Base-by-base conservation (phyloP, 2,888 invertebrate genomes). In the Lamproptera curius region DNA sequence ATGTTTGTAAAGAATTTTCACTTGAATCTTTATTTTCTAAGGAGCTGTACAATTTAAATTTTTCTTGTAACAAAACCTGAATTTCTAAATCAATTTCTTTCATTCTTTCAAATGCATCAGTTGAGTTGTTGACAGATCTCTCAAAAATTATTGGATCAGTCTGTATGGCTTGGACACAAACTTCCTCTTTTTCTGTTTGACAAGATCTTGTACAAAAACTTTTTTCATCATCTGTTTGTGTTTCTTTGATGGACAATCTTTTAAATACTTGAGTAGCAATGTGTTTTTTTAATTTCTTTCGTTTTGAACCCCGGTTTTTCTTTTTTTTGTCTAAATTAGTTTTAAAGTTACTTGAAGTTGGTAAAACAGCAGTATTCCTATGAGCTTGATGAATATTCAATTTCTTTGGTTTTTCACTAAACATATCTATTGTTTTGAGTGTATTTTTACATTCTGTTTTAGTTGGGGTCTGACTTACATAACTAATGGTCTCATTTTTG, bases 81-180 rank as follows among this genome's bases (percentile, higher is more conserved):
- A 91, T 90, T 62, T 90, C 89, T 51, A 89, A 64, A 58, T 91
- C 91, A 47, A 91, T 91, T 62, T 90, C 87, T 55, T 89, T 89
- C 89, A 91, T 90, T 65, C 90, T 82, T 42, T 89, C 84, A 59
- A 90, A 77, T 6, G 89, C 67, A 42, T 81, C 81, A 43, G 63
- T 71, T 13, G 75, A 58, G 51, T 62, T 68, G 0, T 55, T 28
- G 39, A 50, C 56, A 16, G 54, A 17, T 50, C 58, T 65, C 46
- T 61, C 66, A 28, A 63, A 53, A 16, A 53, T 43, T 1, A 65
- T 53, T 37, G 67, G 56, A 48, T 74, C 67, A n/a, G 85, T 84
- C 67, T 87, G 87, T 16, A 66, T 59, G 33, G 51, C 52, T 60
- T 63, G 70, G 10, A 57, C 47, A 28, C 58, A n/a, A 11, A 54